Base-by-base conservation (phyloP, 2,888 invertebrate species). In the Cactoblastis cactorum region DNA sequence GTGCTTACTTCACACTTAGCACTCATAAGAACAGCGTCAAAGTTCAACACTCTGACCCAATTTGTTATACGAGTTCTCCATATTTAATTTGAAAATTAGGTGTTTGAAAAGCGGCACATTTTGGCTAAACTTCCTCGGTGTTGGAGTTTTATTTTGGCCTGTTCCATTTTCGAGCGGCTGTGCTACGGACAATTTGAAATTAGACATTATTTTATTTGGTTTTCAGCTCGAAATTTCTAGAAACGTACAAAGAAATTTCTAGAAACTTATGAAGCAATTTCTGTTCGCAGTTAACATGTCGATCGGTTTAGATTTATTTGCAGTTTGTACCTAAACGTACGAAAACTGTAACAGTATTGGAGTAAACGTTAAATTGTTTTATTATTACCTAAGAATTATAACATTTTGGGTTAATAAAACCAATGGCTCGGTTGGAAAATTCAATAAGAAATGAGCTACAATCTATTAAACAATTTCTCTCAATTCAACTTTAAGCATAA, bases 71-170 rank as follows among this genome's bases (percentile, higher is more conserved):
- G n/a, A n/a, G n/a, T n/a, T n/a, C 54, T 59, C 50, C 50, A 64
- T 69, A 70, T 71, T 71, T 65, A 69, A 71, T 75, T 72, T 69
- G 61, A 53, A 71, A 73, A 75, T 69, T 69, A 64, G 63, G 52
- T 54, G 55, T 37, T 35, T 61, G 56, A 64, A 61, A 61, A 58
- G 63, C 50, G 57, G 56, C 64, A 58, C 62, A 62, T 71, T 73
- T 66, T 58, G 57, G 58, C 45, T 39, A 22, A 48, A 48, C 15
- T 48, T 48, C 24, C 37, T 24, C 37, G 37, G 47, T 11, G 37
- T 37, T 69, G 69, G 61, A 74, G 74, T 75, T 76, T 77, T 74
- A 73, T 74, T 74, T 73, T 59, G 61, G 58, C 50, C 56, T 54
- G 61, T 60, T 62, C 45, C 47, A 48, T 64, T 64, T 62, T 67